A percentile compares a stretch with the other conserved stretches of the same genome.
Conservation (phyloP, 2,888 invertebrate species). For the Crematogaster levior region DNA sequence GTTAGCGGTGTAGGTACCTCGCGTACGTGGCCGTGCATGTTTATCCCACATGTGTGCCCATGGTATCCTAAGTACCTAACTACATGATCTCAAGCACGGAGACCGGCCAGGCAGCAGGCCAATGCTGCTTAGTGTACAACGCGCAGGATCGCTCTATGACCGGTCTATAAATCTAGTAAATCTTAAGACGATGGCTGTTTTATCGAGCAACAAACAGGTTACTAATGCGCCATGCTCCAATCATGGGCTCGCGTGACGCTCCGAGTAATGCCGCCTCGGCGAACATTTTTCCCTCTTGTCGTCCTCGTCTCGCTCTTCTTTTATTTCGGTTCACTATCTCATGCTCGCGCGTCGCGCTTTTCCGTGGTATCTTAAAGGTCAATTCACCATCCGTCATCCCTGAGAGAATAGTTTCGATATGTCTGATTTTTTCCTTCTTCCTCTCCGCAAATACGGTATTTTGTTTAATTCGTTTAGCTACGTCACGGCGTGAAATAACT, state of each 20-base stretch:
- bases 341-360: neutral
- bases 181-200: constrained; percentile 80
- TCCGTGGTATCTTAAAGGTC: constrained; percentile 7
- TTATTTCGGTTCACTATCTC: constrained; percentile 35
- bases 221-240: constrained; percentile 78
- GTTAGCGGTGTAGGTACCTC: neutral
- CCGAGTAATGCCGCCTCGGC: constrained; percentile 65
- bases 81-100: constrained; percentile 27
- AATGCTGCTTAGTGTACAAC: constrained; percentile 53
- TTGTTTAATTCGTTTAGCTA: neutral
- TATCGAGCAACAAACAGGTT: constrained; percentile 82
- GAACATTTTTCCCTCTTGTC: constrained; percentile 34
- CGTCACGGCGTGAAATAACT: neutral
- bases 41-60: constrained; percentile 11
- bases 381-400: neutral
- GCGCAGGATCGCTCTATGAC: constrained; percentile 59
- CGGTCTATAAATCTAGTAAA: constrained; percentile 81
- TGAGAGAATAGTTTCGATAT: neutral
- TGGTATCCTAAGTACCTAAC: constrained; percentile 37
- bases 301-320: constrained; percentile 12
- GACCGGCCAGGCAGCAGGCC: constrained; percentile 1
- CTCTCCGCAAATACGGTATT: neutral
- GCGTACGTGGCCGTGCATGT: neutral
- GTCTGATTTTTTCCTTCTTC: neutral
- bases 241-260: constrained; percentile 75